Conservation (phyloP, 1,140 invertebrate species). For the Atta texana region DNA sequence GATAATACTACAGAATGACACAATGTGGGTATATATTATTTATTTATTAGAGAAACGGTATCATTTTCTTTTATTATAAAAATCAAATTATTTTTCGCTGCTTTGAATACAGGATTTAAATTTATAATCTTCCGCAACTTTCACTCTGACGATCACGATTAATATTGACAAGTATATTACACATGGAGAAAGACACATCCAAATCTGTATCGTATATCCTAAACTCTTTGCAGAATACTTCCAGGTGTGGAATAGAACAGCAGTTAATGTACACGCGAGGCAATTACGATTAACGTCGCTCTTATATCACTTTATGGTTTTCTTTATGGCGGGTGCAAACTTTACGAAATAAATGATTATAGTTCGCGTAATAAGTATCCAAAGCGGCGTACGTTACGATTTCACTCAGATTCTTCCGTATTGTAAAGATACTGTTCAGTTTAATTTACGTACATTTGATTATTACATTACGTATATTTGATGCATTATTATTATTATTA, state of each 20-base stretch:
- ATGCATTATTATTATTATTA: background rate
- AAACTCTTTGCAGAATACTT: background rate
- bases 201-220: background rate
- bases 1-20: background rate
- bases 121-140: constrained; percentile 11
- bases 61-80: background rate
- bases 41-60: background rate
- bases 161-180: constrained; percentile 11
- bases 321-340: constrained; percentile 43
- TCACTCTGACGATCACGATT: constrained; percentile 5
- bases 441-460: background rate
- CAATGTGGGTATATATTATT: no score
- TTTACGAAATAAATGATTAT: constrained; percentile 61
- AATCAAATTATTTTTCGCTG: background rate
- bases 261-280: background rate
- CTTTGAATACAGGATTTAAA: background rate
- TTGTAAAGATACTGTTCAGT: constrained; percentile 10
- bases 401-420: constrained; percentile 35
- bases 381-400: constrained; percentile 35
- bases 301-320: constrained; percentile 57
- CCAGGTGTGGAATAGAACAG: background rate
- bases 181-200: constrained; percentile 13
- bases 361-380: constrained; percentile 36
- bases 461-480: no score
- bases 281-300: constrained; percentile 34